Evolutionary conservation across 2,888 invertebrate genomes (phyloP), one percentile per base, ranked within the genome.

Genomic region (Xanthorhoe spadicearia): DNA sequence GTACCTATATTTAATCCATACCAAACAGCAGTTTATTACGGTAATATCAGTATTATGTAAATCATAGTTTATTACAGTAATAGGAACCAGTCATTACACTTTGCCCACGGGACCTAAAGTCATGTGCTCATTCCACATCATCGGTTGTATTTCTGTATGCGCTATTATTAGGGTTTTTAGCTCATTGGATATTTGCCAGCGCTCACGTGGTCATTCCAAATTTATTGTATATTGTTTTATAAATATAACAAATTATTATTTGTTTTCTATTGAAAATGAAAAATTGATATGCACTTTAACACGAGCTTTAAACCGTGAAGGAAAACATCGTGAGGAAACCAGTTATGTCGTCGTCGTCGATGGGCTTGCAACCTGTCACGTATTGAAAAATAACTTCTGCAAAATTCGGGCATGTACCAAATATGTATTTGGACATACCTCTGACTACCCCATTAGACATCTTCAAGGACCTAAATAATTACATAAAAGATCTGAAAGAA

Each of bases 101-200:
- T 48, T 58, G 17, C 64, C 76, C 80, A 81, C 83, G 81, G 77
- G 85, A 83, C 75, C 75, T 77, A 77, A 75, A 83, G 84, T 92
- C 91, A 92, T 91, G 91, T 89, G 92, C 88, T 82, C 87, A 83
- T 86, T 87, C 83, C 85, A 82, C 84, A 85, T 83, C 81, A 78
- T 74, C 82, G 79, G 83, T 84, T 84, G 83, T 92, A 89, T 89
- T 89, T 90, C 84, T 87, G 87, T 83, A 75, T 83, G 81, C 76
- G 85, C 90, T 92, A 92, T 88, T 91, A 88, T 89, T 92, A 92
- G 92, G 87, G 80, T 85, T 89, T 91, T 90, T 87, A 87, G 90
- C 84, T 79, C 82, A 78, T 83, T 93, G 93, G 93, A 88, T 71
- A 74, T 79, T 76, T 84, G 92, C 93, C 93, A 93, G 81, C 74